phyloP scores from a whole-genome alignment of 2,888 invertebrate species.

The Eucera pruinosa region DNA sequence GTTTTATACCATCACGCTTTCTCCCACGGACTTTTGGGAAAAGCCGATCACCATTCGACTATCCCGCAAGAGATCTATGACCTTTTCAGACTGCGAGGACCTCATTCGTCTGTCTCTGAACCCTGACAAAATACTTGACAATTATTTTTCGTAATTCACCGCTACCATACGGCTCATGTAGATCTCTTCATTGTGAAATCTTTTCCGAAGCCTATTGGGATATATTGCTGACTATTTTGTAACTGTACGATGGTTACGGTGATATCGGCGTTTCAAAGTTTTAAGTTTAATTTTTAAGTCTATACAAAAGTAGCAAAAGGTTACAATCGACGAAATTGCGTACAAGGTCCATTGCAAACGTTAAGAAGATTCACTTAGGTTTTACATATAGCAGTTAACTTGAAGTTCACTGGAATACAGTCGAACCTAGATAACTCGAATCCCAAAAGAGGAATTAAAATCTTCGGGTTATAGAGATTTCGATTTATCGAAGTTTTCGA shows the following conservation, averaged over 20 bases:
- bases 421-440: too few relatives aligned
- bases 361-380: too few relatives aligned
- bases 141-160: conserved; percentile 10
- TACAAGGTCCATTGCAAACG: too few relatives aligned
- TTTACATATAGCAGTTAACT: too few relatives aligned
- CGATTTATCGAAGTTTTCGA: too few relatives aligned
- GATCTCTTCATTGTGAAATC: conserved; percentile 15
- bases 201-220: background rate
- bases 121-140: background rate
- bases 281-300: too few relatives aligned
- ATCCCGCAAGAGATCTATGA: conserved; percentile 26
- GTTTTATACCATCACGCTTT: conserved; percentile 25
- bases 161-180: background rate
- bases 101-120: conserved; percentile 19
- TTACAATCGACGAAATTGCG: too few relatives aligned
- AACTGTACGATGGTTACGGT: background rate
- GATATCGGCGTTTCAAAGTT: background rate
- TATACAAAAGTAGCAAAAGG: too few relatives aligned
- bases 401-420: too few relatives aligned
- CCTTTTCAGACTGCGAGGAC: conserved; percentile 9
- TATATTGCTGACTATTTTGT: conserved; percentile 13
- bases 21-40: conserved; percentile 27
- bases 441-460: too few relatives aligned
- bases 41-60: conserved; percentile 9
- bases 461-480: too few relatives aligned